Conservation (phyloP, 1,140 invertebrate species). For the Hypsibius dujardini region DNA sequence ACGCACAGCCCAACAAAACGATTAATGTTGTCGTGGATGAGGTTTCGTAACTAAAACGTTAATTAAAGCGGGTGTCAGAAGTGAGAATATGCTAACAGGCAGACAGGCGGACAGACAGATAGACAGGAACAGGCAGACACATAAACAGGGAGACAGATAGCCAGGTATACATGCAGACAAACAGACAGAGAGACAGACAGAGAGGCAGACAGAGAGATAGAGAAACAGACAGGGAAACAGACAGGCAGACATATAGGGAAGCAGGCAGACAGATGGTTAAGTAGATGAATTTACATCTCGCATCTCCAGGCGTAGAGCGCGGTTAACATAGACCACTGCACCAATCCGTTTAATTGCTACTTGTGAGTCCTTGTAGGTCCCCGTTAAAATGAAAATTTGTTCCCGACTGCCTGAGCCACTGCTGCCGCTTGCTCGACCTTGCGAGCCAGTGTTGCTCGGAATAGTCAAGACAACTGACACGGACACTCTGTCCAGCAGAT, state of each 20-base stretch:
- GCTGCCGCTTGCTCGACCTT: too few species aligned
- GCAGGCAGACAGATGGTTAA: too few species aligned
- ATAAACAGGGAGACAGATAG: too few species aligned
- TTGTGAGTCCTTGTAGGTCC: not conserved
- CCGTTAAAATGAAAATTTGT: slow-evolving; percentile 1
- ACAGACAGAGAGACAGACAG: too few species aligned
- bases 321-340: slow-evolving; percentile 60
- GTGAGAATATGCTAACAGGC: not conserved
- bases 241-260: not conserved
- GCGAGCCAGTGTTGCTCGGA: too few species aligned
- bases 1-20: slow-evolving; percentile 84
- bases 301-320: slow-evolving; percentile 64
- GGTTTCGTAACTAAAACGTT: slow-evolving; percentile 62
- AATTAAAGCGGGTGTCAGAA: slow-evolving; percentile 11
- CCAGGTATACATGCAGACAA: too few species aligned
- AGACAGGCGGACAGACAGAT: too few species aligned
- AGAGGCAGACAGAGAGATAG: not conserved
- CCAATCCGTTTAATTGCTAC: slow-evolving; percentile 60
- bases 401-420: too few species aligned
- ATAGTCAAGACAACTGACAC: too few species aligned
- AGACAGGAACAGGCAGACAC: too few species aligned
- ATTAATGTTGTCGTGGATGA: slow-evolving; percentile 84
- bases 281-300: slow-evolving; percentile 67
- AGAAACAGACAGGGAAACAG: not conserved
- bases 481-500: too few species aligned